Evolutionary conservation across 2,113 vertebrate species (phyloP), one percentile per base, ranked within the genome.

Genomic region (Lampris incognitus): DNA sequence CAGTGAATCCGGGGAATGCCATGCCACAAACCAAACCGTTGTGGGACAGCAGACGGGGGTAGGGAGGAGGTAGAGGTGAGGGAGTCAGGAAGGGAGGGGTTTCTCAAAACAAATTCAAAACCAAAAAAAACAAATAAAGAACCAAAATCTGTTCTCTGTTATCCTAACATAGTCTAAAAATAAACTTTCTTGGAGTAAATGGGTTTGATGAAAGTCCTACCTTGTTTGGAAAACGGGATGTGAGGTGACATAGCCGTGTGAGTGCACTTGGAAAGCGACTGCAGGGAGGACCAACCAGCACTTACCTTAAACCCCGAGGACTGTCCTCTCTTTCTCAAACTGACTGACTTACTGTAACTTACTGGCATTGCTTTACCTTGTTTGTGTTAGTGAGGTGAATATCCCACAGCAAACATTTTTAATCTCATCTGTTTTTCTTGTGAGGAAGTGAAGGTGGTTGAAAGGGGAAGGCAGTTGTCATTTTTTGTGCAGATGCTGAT

Each of bases 261-360:
- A 84, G 77, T 87, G 92, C 88, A 89, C 89, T 89, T 72, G 77
- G 75, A 66, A 86, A 88, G 88, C 85, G 85, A 85, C 85, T 91
- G 85, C 78, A 88, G 81, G 71, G 81, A 91, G 55, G 87, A 92
- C 88, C 86, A 88, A 86, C 87, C 70, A 81, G 48, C 91, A 95
- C 94, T 95, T 95, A 95, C 94, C 94, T 95, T 90, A 10, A 63
- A 48, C 58, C 81, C 80, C 72, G 81, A 86, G 5, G 88, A 74
- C 85, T 89, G 85, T 87, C 74, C 80, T 87, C 90, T 69, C 88
- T 89, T 78, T 91, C 87, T 92, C 86, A 91, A 88, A 87, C 91
- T 91, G 91, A 93, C 94, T 94, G 93, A 93, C 94, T 94, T 93
- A 93, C 93, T 95, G 87, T 87, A 88, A 88, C 94, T 94, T 93